These are phyloP conservation scores for Lacerta viridis DNA, from an alignment of 2,797 vertebrate genomes.

Conservation along the genomic window DNA sequence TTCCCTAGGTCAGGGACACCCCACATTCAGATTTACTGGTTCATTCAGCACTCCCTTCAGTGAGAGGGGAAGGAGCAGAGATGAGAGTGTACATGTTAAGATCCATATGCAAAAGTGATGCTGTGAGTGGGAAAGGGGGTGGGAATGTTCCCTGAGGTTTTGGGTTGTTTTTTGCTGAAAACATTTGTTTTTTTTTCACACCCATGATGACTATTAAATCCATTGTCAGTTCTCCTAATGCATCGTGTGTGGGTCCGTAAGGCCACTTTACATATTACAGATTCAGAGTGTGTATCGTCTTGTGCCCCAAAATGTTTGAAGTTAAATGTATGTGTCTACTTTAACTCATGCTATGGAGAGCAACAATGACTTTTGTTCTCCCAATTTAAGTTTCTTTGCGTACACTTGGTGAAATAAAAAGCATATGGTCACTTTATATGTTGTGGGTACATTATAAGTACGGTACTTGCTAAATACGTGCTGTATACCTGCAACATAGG, in stretches of 20 bases:
- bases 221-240: background rate
- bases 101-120: too few species aligned
- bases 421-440: background rate
- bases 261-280: background rate
- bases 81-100: background rate
- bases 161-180: background rate
- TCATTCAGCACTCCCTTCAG: background rate
- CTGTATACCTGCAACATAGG: background rate
- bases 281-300: background rate
- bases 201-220: background rate
- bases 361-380: background rate
- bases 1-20: background rate
- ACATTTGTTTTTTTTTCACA: background rate
- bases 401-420: background rate
- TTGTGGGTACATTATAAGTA: background rate
- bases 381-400: background rate
- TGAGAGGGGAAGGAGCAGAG: background rate
- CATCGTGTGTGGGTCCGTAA: background rate
- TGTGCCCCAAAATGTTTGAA: background rate
- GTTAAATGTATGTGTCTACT: background rate
- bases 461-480: background rate
- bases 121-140: too few species aligned
- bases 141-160: background rate
- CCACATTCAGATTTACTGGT: background rate
- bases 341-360: background rate